Evolutionary conservation across 2,888 invertebrate genomes (phyloP).

Genomic region (Deilephila elpenor): DNA sequence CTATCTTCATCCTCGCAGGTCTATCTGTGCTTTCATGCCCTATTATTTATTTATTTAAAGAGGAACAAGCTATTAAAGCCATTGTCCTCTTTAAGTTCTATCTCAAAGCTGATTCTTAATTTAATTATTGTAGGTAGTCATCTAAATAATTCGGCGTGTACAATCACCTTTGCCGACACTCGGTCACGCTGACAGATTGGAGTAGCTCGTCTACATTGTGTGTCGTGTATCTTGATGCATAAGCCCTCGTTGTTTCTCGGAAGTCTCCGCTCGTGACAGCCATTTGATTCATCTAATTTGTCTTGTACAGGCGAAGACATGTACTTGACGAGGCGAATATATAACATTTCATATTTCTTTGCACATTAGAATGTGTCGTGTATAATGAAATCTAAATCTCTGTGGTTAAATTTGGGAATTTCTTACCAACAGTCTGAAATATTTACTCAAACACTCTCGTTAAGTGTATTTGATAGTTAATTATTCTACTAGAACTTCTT

Average conservation of each 20-base stretch:
- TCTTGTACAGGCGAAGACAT: not conserved
- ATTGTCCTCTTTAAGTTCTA: too few species aligned
- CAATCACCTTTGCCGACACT: not conserved
- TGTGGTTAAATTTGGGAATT: constrained; percentile 1
- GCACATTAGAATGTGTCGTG: not conserved
- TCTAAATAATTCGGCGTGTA: too few species aligned
- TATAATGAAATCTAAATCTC: not conserved
- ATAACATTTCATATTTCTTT: not conserved
- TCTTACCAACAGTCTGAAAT: not conserved
- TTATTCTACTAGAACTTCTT: not conserved
- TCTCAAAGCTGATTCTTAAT: too few species aligned
- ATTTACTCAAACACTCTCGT: not conserved
- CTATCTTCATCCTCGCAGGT: too few species aligned
- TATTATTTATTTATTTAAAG: too few species aligned
- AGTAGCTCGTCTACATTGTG: not conserved
- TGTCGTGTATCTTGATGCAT: not conserved
- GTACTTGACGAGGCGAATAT: not conserved
- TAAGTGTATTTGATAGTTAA: not conserved
- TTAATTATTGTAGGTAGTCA: too few species aligned
- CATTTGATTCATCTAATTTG: constrained; percentile 1
- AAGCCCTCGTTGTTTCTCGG: not conserved
- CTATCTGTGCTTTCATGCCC: too few species aligned
- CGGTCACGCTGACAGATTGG: not conserved
- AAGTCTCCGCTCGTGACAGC: not conserved
- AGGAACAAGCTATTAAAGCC: too few species aligned